phyloP scores from a whole-genome alignment of 2,888 invertebrate genomes.

The Pseudococcus jackbeardsleyi region DNA sequence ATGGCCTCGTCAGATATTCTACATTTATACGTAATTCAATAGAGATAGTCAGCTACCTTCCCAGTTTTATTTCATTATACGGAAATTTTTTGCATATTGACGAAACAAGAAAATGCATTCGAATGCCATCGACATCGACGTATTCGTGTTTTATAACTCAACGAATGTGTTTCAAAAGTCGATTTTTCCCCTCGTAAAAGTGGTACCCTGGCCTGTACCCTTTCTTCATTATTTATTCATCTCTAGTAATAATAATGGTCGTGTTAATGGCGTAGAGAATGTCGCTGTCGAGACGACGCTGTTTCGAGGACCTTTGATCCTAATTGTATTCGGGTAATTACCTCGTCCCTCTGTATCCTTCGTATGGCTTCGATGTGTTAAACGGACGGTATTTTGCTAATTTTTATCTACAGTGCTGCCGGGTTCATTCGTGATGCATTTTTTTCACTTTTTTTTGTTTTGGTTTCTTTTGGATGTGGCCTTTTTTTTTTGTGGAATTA shows the following conservation, averaged over 20 bases:
- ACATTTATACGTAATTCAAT: not conserved
- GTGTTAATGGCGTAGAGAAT: not conserved
- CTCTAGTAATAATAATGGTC: not conserved
- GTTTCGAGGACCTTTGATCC: slow-evolving; percentile 1
- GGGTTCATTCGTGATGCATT: not conserved
- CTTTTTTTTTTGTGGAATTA: too few relatives aligned
- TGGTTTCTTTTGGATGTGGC: not conserved
- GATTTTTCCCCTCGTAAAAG: not conserved
- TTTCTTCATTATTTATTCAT: slow-evolving; percentile 8
- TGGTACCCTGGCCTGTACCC: not conserved
- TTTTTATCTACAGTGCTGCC: slow-evolving; percentile 66
- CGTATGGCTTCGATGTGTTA: not conserved
- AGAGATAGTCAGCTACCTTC: not conserved
- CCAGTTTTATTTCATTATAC: not conserved
- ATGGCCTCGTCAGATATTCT: not conserved
- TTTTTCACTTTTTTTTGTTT: not conserved
- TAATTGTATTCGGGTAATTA: slow-evolving; percentile 20
- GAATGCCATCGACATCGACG: not conserved
- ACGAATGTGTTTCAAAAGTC: slow-evolving; percentile 6
- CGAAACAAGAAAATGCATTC: not conserved
- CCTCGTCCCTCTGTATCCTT: not conserved
- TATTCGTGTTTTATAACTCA: not conserved
- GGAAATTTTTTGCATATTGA: not conserved
- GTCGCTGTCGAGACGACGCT: not conserved
- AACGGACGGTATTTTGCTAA: not conserved